Evolutionary conservation across 2,113 vertebrate genomes (phyloP).

Genomic region (Dromiciops gliroides): DNA sequence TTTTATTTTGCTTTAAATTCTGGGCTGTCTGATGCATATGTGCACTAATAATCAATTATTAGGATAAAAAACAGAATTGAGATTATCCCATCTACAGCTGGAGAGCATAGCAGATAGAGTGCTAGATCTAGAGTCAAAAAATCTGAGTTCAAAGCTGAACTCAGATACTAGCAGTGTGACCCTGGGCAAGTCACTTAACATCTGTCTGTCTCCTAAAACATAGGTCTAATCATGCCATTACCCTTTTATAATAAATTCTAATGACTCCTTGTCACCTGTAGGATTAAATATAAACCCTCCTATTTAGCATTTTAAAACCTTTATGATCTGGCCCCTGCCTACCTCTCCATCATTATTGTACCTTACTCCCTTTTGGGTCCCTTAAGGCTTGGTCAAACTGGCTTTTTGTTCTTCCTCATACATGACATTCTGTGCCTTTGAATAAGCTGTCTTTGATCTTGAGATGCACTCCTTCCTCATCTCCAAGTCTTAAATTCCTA

Average conservation of each 20-base stretch:
- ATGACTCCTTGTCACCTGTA: background rate
- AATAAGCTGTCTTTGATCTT: background rate
- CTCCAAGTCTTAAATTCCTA: background rate
- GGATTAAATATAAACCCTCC: background rate
- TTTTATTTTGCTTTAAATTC: constrained; percentile 45
- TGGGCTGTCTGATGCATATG: constrained; percentile 59
- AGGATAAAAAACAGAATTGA: constrained; percentile 18
- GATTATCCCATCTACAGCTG: background rate
- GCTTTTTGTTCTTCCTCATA: background rate
- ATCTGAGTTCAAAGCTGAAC: background rate
- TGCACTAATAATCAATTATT: constrained; percentile 55
- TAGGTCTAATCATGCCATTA: background rate
- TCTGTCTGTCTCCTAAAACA: background rate
- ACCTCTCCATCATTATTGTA: background rate
- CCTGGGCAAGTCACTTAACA: background rate
- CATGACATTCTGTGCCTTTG: background rate
- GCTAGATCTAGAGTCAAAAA: background rate
- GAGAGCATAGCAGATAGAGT: background rate
- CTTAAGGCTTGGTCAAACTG: background rate
- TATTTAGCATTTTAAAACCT: background rate
- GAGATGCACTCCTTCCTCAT: background rate
- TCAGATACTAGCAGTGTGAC: background rate
- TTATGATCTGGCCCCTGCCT: background rate
- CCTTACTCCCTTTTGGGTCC: background rate
- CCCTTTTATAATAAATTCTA: background rate